Conservation (phyloP, 2,113 vertebrate genomes). For the Pseudonaja textilis region DNA sequence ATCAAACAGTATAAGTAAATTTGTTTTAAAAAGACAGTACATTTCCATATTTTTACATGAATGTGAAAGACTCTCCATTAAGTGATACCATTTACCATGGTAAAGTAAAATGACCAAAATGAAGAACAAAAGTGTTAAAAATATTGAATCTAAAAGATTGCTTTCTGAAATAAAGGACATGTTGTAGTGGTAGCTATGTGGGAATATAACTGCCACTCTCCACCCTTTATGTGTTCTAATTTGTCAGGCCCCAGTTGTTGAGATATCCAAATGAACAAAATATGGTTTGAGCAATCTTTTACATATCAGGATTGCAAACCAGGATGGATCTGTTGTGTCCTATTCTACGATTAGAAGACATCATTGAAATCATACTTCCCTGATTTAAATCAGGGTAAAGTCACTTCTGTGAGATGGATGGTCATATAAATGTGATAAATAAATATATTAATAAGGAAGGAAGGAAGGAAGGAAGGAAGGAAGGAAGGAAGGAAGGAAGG, state of each 20-base stretch:
- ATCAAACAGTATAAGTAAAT: not conserved
- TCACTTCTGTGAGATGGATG: not conserved
- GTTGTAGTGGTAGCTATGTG: not conserved
- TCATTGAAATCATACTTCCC: not conserved
- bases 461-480: too few species aligned
- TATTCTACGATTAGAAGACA: not conserved
- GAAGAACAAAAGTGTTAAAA: not conserved
- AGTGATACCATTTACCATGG: not conserved
- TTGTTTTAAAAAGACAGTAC: not conserved
- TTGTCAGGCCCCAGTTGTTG: not conserved
- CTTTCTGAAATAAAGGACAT: not conserved
- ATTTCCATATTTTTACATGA: not conserved
- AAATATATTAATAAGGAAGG: not conserved
- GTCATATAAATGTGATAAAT: not conserved
- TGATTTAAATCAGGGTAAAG: not conserved
- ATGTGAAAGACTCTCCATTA: not conserved
- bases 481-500: not conserved
- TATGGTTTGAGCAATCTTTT: not conserved
- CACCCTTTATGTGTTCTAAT: not conserved
- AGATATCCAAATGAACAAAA: not conserved
- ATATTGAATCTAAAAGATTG: not conserved
- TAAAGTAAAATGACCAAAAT: not conserved
- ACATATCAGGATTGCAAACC: not conserved
- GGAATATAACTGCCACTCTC: not conserved
- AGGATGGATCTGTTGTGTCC: not conserved